Percentiles rank a stretch among this genome's conserved stretches.
These are phyloP conservation scores for Asarcornis scutulata DNA, from an alignment of 2,113 vertebrate species.

Conservation along the genomic window DNA sequence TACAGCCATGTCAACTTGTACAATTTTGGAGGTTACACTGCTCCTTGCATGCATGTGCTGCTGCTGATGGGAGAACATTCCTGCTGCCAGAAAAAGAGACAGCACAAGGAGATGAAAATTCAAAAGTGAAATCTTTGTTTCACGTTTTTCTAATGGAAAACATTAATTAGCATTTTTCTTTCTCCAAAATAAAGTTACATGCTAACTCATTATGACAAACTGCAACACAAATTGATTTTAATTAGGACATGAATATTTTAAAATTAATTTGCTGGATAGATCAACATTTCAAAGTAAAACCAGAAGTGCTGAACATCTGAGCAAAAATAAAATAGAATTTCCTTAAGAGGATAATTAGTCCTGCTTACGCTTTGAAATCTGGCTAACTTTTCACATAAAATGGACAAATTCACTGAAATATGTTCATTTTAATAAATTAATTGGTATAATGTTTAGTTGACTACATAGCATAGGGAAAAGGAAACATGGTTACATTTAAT, in stretches of 20 bases:
- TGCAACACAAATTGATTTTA: conserved; percentile 71
- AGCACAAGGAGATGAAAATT: not conserved
- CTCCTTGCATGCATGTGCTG: not conserved
- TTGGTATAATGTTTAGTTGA: conserved; percentile 52
- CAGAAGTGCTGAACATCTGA: conserved; percentile 70
- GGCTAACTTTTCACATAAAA: conserved; percentile 39
- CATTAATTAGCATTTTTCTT: conserved; percentile 59
- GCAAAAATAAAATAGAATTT: conserved; percentile 65
- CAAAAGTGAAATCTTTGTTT: not conserved
- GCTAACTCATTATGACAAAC: conserved; percentile 67
- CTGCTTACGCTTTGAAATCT: conserved; percentile 62
- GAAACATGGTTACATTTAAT: conserved; percentile 80
- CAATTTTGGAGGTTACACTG: not conserved
- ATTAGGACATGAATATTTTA: conserved; percentile 79
- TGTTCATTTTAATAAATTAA: conserved; percentile 64
- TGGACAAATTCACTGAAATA: conserved; percentile 53
- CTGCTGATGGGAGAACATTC: not conserved
- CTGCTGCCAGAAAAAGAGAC: not conserved
- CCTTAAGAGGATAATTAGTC: conserved; percentile 66
- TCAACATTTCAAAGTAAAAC: conserved; percentile 76
- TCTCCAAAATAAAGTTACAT: conserved; percentile 57
- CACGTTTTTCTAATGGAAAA: conserved; percentile 17
- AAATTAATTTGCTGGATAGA: conserved; percentile 70
- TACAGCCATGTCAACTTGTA: not conserved
- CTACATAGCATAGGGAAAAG: conserved; percentile 52